Evolutionary conservation across 2,113 vertebrate genomes (phyloP).

Genomic region (Paradisaea rubra): DNA sequence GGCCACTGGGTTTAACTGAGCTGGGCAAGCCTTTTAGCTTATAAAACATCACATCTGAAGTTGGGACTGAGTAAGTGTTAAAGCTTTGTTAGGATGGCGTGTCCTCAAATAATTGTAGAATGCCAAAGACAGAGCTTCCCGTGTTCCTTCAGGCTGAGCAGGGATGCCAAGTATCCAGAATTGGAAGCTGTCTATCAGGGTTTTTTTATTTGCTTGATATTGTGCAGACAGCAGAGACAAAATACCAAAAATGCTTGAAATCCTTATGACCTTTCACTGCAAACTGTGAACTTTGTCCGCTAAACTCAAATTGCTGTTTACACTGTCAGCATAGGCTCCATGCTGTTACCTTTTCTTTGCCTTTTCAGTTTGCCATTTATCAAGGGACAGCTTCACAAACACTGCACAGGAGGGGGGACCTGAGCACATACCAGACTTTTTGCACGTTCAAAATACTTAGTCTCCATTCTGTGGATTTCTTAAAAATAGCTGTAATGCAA

Average conservation of each 20-base stretch:
- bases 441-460: not conserved
- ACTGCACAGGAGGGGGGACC: not conserved
- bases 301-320: conserved; percentile 10
- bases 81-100: conserved; percentile 1
- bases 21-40: not conserved
- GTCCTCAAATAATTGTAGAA: conserved; percentile 14
- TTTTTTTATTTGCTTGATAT: not conserved
- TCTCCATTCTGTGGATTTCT: not conserved
- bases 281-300: conserved; percentile 50
- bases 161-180: conserved; percentile 29
- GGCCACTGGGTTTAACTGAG: not conserved
- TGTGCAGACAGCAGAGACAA: conserved; percentile 46
- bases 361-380: not conserved
- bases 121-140: conserved; percentile 18
- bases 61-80: conserved; percentile 1
- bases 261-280: conserved; percentile 49
- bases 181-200: conserved; percentile 37
- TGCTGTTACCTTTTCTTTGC: conserved; percentile 7
- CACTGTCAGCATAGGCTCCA: not conserved
- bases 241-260: conserved; percentile 57
- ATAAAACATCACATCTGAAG: not conserved
- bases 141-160: conserved; percentile 37
- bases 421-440: not conserved
- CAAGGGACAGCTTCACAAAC: not conserved
- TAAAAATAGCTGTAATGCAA: not conserved